phyloP scores from a whole-genome alignment of 2,113 vertebrate genomes.

The Bubo blakistoni region DNA sequence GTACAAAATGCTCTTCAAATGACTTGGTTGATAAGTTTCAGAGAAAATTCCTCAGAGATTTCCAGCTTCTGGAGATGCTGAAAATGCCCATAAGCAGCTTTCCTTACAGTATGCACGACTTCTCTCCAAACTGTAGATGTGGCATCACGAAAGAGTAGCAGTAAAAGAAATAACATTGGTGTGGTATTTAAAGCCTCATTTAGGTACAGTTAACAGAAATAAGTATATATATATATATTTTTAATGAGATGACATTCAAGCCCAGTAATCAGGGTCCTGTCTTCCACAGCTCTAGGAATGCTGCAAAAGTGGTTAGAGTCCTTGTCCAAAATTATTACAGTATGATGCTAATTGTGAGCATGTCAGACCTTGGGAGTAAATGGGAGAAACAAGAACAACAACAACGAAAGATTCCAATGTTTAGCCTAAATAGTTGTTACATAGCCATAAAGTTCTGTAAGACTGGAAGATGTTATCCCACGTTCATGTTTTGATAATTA shows the following conservation, averaged over 20 bases:
- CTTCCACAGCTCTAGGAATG: neutral
- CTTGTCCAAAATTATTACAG: neutral
- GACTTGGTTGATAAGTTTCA: neutral
- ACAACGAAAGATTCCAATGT: neutral
- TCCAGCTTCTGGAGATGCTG: neutral
- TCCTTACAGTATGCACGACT: neutral
- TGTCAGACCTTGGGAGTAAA: neutral
- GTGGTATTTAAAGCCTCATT: neutral
- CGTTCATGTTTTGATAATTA: neutral
- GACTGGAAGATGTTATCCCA: neutral
- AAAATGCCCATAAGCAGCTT: neutral
- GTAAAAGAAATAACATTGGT: neutral
- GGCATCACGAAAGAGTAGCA: neutral
- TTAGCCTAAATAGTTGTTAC: neutral
- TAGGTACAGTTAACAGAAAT: neutral
- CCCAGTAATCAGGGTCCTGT: neutral
- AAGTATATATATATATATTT: neutral
- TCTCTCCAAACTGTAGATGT: neutral
- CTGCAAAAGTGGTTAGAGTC: neutral
- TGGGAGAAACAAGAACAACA: neutral
- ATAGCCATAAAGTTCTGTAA: neutral
- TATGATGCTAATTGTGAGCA: neutral
- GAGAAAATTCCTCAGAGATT: neutral
- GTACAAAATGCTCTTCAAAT: neutral
- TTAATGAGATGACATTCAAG: neutral